Evolutionary conservation across 2,797 vertebrate species (phyloP), one percentile per base, ranked within the genome.

Genomic region (Naso thynnoides): DNA sequence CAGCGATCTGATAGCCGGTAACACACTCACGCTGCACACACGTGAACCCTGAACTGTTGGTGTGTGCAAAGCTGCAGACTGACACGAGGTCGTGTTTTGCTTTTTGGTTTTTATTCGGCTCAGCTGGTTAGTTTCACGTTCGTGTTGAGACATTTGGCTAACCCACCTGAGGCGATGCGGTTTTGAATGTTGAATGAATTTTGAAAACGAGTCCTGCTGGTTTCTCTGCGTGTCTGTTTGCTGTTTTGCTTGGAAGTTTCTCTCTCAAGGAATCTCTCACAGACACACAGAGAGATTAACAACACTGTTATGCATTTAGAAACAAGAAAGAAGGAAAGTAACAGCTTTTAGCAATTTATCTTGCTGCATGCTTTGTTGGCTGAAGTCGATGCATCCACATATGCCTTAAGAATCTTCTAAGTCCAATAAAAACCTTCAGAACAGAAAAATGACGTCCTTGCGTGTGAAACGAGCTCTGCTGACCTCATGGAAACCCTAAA

Each of bases 191-290:
- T 18, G 8, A 18, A 16, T 54, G 49, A 36, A 55, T 26, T 29
- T 24, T 10, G 27, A 44, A 78, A 85, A 82, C 81, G 31, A 72
- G 83, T 78, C 38, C 9, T 63, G 31, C 81, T 72, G 57, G 79
- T 89, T 79, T 13, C 5, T 45, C 50, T 53, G 62, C 47, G 13
- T 50, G 29, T 15, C 44, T 0, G 8, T n/a, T n/a, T 36, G 38
- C 8, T 26, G 23, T 47, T 44, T 18, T 36, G 38, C 41, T 53
- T 47, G 11, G 1, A 33, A 33, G 19, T 68, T 61, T 18, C 29
- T 44, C 59, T 73, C 4, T 0, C 11, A 18, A 45, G 23, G 4
- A 65, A 65, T 68, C 14, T 44, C 47, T 29, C 11, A 54, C 31
- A 8, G 9, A 58, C 42, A n/a, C 26, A 9, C 7, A 10, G 3